Base-by-base conservation (phyloP, 2,888 invertebrate genomes). In the Uropetala carovei region DNA sequence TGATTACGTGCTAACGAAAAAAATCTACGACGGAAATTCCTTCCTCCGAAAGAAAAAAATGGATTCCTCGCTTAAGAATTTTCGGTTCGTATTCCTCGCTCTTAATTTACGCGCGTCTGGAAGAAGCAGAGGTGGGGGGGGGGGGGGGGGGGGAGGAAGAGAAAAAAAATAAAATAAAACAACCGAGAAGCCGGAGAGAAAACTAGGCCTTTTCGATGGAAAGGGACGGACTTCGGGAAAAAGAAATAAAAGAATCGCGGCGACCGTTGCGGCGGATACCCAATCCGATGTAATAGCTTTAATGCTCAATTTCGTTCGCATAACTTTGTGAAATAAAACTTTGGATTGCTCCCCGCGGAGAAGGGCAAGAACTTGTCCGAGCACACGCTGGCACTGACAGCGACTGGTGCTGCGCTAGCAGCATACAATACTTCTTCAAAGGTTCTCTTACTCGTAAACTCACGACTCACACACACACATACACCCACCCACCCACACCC, bases 211-310 rank as follows among this genome's bases (percentile, higher is more conserved):
- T 43, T 43, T 8, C 56, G 60, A 64, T 2, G 58, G 22, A 14
- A 13, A 30, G 58, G 27, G 60, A 30, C 13, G 64, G 30, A 56
- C 56, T 16, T 27, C n/a, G 59, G 4, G 22, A 59, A 60, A 83
- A 18, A 22, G 60, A 43, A 43, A 89, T 64, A 68, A 64, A 89
- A 43, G 43, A 64, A 64, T 64, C 64, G 18, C 60, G 86, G 43
- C 18, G 64, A 27, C 43, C 27, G 27, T 43, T 30, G 60, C 30
- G 68, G 89, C 14, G 89, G 89, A 89, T 68, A 89, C 68, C 89
- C 89, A 89, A 89, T 89, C 89, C 89, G 89, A 89, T 89, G 89
- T 89, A 89, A 89, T 89, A 89, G 89, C 89, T 89, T 89, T 89
- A 89, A 89, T 89, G 89, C 89, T 89, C 89, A 89, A 89, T 89